Conservation (phyloP, 2,797 vertebrate genomes). For the Phalloptychus januarius region DNA sequence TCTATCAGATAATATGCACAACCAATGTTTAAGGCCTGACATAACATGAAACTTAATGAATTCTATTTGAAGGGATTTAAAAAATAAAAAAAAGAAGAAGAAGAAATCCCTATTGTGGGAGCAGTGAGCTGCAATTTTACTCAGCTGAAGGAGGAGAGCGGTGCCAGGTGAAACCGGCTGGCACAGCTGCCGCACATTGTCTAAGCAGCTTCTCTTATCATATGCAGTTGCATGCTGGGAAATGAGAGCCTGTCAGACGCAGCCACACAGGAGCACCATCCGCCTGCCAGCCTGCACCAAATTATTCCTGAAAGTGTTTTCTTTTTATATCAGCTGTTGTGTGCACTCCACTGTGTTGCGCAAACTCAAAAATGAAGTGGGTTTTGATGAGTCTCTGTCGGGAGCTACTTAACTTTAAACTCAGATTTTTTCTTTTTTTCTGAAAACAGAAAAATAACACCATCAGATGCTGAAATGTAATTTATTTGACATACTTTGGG, state of each 20-base stretch:
- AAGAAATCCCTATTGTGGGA: background rate
- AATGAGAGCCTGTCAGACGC: conserved; percentile 10
- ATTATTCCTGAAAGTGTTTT: conserved; percentile 17
- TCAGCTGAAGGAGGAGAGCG: background rate
- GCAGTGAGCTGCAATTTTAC: background rate
- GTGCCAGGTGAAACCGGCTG: conserved; percentile 2
- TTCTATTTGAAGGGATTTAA: background rate
- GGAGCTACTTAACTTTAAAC: background rate
- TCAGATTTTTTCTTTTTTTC: no score
- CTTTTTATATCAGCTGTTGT: conserved; percentile 1
- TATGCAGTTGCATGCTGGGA: background rate
- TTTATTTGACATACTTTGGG: background rate
- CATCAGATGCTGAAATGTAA: no score
- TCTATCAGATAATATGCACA: background rate
- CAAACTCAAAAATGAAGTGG: conserved; percentile 4
- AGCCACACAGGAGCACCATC: conserved; percentile 13
- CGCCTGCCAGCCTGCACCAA: conserved; percentile 9
- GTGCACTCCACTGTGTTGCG: background rate
- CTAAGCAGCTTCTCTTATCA: conserved; percentile 14
- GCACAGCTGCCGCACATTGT: conserved; percentile 5
- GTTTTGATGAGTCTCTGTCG: background rate
- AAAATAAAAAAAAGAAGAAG: background rate
- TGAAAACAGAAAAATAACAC: background rate
- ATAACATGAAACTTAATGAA: background rate
- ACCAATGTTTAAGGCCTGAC: background rate